Evolutionary conservation across 1,140 invertebrate genomes (phyloP).

Genomic region (Tribolium madens): DNA sequence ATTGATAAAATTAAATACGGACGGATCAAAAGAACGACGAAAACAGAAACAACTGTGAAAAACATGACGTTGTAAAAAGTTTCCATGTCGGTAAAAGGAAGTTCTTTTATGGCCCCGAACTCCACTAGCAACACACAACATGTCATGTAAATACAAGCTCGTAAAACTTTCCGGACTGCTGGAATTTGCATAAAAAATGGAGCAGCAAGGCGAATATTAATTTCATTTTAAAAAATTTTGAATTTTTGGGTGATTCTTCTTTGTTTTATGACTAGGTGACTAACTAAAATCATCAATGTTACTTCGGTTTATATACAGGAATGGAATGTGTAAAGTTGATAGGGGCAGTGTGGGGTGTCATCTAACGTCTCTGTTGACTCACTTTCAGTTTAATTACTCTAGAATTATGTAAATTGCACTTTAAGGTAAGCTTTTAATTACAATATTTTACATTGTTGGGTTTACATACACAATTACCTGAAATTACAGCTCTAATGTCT

Average conservation of each 20-base stretch:
- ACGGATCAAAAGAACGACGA: too few relatives aligned
- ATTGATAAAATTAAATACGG: not conserved
- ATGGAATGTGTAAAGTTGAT: not conserved
- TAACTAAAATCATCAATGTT: not conserved
- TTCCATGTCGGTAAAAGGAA: not conserved
- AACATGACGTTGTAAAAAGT: not conserved
- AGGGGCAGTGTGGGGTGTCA: too few relatives aligned
- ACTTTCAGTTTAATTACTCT: not conserved
- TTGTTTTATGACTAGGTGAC: not conserved
- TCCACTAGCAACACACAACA: not conserved
- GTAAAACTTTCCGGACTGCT: not conserved
- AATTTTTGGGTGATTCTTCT: too few relatives aligned
- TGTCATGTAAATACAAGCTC: constrained; percentile 2
- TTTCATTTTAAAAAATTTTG: not conserved
- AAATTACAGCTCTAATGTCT: not conserved
- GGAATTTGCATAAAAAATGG: constrained; percentile 2
- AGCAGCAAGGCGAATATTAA: not conserved
- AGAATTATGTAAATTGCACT: not conserved
- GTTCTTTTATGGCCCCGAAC: not conserved
- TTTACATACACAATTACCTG: not conserved
- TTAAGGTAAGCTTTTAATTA: too few relatives aligned
- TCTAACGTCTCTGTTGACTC: not conserved
- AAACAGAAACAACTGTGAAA: not conserved
- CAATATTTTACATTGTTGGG: not conserved
- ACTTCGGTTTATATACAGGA: not conserved